Evolutionary conservation across 2,113 vertebrate genomes (phyloP), one percentile per base, ranked within the genome.

Genomic region (Ranitomeya imitator): DNA sequence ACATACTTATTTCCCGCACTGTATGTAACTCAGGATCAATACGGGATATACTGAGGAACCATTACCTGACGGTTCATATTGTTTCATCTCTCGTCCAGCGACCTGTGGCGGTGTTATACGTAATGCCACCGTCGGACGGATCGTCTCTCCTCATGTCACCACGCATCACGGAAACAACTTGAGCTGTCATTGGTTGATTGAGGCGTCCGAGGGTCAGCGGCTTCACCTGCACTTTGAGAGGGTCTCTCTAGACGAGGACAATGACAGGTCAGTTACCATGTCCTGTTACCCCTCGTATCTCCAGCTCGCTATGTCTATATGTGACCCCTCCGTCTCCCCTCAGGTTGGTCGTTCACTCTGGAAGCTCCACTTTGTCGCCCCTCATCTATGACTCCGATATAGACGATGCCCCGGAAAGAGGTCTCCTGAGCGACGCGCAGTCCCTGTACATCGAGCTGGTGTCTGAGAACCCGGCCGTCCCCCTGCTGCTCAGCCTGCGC

Each of bases 171-270:
- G 96, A 59, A 96, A 95, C 89, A 98, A 98, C 91, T 93, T 98
- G 84, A 98, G 96, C 91, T 98, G 97, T 90, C 96, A 96, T n/a
- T 98, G 97, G 97, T 92, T 98, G 86, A 95, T 98, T 23, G 97
- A 98, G 92, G 96, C 97, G 65, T 95, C 95, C 9, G 96, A 97
- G 87, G 97, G 97, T 37, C 96, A 97, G 90, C 93, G 95, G 79
- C 94, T 98, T 45, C 97, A 98, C 87, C 94, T 98, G 21, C 97
- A 98, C 93, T 98, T 98, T 74, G 97, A 98, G 92, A 96, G 97
- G 90, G 95, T 98, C 79, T 96, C 96, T 0, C 91, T 98, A 90
- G 97, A 97, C 90, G 97, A 98, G 91, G 97, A 98, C 85, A 96
- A 97, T 45, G 96, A 98, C 90, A 96, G 96, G 97, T 98, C 90